Conservation (phyloP, 2,113 vertebrate species). For the human region DNA sequence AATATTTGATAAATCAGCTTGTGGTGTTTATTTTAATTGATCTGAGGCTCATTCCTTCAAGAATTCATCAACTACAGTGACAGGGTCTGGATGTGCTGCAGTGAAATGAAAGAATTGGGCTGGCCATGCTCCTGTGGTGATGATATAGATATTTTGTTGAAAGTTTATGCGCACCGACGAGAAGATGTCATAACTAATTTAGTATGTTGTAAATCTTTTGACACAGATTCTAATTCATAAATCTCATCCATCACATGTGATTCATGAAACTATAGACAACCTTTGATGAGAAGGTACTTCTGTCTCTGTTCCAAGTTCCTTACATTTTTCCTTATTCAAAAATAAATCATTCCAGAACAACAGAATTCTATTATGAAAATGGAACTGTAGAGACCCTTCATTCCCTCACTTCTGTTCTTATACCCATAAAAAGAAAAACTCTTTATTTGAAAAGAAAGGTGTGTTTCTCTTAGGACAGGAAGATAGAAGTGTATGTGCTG, state of each 20-base stretch:
- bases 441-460: constrained; percentile 69
- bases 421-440: constrained; percentile 48
- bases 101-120: constrained; percentile 81
- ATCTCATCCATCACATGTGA: constrained; percentile 88
- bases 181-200: constrained; percentile 89
- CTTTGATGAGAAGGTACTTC: constrained; percentile 87
- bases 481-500: no score
- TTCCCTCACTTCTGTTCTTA: constrained; percentile 77
- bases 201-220: constrained; percentile 87
- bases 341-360: constrained; percentile 86
- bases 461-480: neutral
- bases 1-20: constrained; percentile 92
- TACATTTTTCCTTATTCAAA: constrained; percentile 83
- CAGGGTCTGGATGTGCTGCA: constrained; percentile 82
- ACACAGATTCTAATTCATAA: constrained; percentile 88
- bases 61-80: constrained; percentile 89
- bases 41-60: constrained; percentile 88
- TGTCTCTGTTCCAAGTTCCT: constrained; percentile 85
- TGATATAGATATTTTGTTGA: constrained; percentile 88
- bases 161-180: constrained; percentile 85
- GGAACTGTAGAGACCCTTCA: constrained; percentile 61
- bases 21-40: constrained; percentile 93
- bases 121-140: constrained; percentile 82
- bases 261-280: constrained; percentile 89
- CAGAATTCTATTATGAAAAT: constrained; percentile 82